phyloP scores from a whole-genome alignment of 2,797 vertebrate species.

The Anabacerthia variegaticeps region DNA sequence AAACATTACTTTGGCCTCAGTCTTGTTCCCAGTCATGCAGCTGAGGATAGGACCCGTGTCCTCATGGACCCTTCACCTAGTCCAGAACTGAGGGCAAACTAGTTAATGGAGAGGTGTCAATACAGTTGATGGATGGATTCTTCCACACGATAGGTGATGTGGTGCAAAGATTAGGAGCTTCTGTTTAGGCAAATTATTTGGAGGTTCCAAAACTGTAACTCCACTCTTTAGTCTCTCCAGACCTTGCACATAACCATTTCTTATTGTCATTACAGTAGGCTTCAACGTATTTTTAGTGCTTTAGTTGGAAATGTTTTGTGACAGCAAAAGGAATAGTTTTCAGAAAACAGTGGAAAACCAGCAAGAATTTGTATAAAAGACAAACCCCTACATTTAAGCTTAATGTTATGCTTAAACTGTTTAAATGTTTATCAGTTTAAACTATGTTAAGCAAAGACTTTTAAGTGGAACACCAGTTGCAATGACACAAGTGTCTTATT shows the following conservation, averaged over 20 bases:
- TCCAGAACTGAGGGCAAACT: background rate
- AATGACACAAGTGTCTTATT: background rate
- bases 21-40: background rate
- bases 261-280: background rate
- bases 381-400: background rate
- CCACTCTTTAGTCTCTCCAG: background rate
- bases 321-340: background rate
- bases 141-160: background rate
- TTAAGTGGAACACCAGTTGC: background rate
- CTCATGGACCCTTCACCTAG: background rate
- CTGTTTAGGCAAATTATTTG: background rate
- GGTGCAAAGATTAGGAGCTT: background rate
- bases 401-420: background rate
- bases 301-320: background rate
- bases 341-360: background rate
- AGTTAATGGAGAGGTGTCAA: background rate
- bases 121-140: background rate
- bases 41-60: background rate
- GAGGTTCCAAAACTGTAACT: background rate
- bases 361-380: background rate
- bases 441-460: background rate
- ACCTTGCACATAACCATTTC: fast-evolving
- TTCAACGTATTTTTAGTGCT: background rate
- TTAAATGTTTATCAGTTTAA: background rate
- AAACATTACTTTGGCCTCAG: background rate